A percentile compares a stretch with the other conserved stretches of the same genome.
Conservation (phyloP, 2,797 vertebrate genomes). For the Gambusia yucatana region DNA sequence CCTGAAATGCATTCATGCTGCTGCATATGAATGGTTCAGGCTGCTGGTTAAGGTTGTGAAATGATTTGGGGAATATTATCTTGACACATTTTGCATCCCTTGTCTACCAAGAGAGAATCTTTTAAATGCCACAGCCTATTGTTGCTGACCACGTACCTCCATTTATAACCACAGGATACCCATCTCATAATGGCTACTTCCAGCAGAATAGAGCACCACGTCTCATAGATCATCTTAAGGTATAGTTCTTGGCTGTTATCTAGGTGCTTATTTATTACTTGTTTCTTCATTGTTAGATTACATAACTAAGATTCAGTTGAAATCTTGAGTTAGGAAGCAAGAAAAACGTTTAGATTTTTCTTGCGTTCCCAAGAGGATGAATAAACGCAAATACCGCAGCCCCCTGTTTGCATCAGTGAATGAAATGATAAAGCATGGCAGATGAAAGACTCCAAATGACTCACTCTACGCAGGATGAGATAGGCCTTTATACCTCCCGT, state of each 20-base stretch:
- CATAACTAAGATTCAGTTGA: slow-evolving; percentile 41
- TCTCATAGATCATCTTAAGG: not conserved
- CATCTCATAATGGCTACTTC: not conserved
- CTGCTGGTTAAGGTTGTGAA: not conserved
- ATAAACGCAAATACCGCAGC: slow-evolving; percentile 13
- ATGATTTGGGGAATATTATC: not conserved
- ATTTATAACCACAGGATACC: not conserved
- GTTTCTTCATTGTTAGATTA: not conserved
- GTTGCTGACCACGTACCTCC: not conserved
- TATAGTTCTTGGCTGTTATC: not conserved
- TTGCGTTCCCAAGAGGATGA: slow-evolving; percentile 18
- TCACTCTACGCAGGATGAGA: slow-evolving; percentile 30
- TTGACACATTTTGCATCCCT: not conserved
- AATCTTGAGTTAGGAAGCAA: slow-evolving; percentile 11
- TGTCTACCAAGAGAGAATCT: not conserved
- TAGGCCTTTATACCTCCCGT: slow-evolving; percentile 58
- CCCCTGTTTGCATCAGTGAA: slow-evolving; percentile 12
- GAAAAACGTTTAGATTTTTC: not conserved
- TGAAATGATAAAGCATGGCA: slow-evolving; percentile 24
- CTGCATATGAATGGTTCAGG: not conserved
- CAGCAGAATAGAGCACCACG: not conserved
- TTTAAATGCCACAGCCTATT: not conserved
- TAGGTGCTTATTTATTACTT: no score
- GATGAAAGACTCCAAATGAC: slow-evolving; percentile 25
- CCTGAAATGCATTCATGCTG: not conserved